A percentile compares a stretch with the other conserved stretches of the same genome.
Conservation (phyloP, 2,797 vertebrate species). For the Thalassophryne amazonica region DNA sequence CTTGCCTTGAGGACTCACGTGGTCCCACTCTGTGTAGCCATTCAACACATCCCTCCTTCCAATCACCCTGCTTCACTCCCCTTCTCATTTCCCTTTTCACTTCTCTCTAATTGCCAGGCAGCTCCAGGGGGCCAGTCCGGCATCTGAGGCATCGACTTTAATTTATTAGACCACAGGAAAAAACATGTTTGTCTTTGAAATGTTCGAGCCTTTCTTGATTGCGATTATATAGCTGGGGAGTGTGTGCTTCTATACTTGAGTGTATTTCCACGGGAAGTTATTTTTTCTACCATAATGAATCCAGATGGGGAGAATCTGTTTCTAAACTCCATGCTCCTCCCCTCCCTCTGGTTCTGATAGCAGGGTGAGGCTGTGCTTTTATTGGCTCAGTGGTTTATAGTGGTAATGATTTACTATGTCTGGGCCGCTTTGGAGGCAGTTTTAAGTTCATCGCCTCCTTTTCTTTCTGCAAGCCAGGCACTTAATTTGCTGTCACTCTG, state of each 20-base stretch:
- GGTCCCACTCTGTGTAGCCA: constrained; percentile 89
- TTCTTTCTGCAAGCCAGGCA: constrained; percentile 25
- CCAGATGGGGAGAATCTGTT: constrained; percentile 81
- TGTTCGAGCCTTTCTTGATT: constrained; percentile 78
- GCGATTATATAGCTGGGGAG: constrained; percentile 72
- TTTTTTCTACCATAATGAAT: constrained; percentile 78
- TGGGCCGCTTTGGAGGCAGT: constrained; percentile 68
- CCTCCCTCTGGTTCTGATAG: constrained; percentile 72
- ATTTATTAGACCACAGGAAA: constrained; percentile 87
- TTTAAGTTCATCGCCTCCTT: constrained; percentile 60
- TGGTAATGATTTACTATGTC: constrained; percentile 77
- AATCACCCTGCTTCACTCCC: constrained; percentile 47
- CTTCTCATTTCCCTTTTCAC: constrained; percentile 76
- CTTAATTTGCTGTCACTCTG: constrained; percentile 58
- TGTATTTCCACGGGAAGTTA: constrained; percentile 65
- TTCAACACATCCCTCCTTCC: constrained; percentile 71
- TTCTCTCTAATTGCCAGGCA: constrained; percentile 81
- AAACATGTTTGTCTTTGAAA: constrained; percentile 87
- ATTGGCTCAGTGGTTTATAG: constrained; percentile 76
- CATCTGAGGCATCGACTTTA: constrained; percentile 77
- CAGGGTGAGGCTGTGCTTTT: constrained; percentile 71
- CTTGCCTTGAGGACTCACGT: constrained; percentile 78
- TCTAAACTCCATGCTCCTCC: constrained; percentile 56
- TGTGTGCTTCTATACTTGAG: constrained; percentile 21
- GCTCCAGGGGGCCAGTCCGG: constrained; percentile 65